These are phyloP conservation scores for Stegastes partitus DNA, from an alignment of 2,113 vertebrate genomes.

Conservation along the genomic window DNA sequence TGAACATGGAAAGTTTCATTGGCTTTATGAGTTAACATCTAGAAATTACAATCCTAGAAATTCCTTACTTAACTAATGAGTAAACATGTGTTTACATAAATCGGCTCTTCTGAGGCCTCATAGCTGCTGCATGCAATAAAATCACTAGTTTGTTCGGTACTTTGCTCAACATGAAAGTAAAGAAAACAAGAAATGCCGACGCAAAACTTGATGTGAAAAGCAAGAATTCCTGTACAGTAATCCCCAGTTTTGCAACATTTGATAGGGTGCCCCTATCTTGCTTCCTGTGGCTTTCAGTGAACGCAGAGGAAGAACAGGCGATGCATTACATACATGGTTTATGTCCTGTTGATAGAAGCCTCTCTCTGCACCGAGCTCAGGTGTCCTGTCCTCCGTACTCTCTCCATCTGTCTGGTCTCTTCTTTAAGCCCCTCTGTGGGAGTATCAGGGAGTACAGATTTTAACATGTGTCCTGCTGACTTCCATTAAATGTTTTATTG, in stretches of 20 bases:
- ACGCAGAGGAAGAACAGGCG: slow-evolving; percentile 51
- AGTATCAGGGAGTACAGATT: slow-evolving; percentile 42
- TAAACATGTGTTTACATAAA: background rate
- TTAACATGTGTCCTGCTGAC: slow-evolving; percentile 41
- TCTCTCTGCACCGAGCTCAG: slow-evolving; percentile 70
- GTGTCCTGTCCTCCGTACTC: slow-evolving; percentile 62
- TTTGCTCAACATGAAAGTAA: background rate
- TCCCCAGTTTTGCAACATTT: slow-evolving; percentile 62
- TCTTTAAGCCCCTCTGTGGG: slow-evolving; percentile 53
- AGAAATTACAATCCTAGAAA: slow-evolving; percentile 3
- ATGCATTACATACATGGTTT: slow-evolving; percentile 70
- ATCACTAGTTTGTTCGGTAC: background rate
- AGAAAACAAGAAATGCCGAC: background rate
- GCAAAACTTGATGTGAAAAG: slow-evolving; percentile 30
- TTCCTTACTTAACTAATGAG: background rate
- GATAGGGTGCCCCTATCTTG: slow-evolving; percentile 53
- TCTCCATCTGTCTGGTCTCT: slow-evolving; percentile 46
- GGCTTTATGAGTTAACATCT: background rate
- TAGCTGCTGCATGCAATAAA: background rate
- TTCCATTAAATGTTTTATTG: slow-evolving; percentile 66
- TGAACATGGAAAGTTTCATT: background rate
- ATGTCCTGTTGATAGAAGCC: slow-evolving; percentile 67
- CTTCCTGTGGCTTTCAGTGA: slow-evolving; percentile 63
- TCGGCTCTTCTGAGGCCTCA: background rate
- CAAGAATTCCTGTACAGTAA: slow-evolving; percentile 42